These are phyloP conservation scores for Pseudobourletiella spinata DNA, from an alignment of 1,140 invertebrate species.

Conservation along the genomic window DNA sequence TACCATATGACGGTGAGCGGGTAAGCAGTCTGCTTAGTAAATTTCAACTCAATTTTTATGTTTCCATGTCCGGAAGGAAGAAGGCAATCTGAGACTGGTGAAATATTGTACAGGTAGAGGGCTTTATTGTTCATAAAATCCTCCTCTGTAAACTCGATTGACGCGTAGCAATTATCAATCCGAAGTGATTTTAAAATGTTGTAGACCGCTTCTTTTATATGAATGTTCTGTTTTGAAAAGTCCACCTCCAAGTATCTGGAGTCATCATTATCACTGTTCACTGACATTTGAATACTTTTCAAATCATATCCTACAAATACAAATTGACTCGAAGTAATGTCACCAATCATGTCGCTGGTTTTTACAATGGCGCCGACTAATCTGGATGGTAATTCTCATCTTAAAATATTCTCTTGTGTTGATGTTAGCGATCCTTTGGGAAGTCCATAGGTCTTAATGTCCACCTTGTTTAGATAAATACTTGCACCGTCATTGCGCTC, in stretches of 20 bases:
- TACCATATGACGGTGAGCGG: slow-evolving; percentile 14
- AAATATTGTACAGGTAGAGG: slow-evolving; percentile 10
- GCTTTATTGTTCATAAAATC: slow-evolving; percentile 10
- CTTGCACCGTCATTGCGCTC: slow-evolving; percentile 3
- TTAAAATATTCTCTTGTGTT: slow-evolving; percentile 24
- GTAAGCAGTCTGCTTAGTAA: not conserved
- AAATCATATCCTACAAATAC: slow-evolving; percentile 16
- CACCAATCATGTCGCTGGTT: slow-evolving; percentile 16
- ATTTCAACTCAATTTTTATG: slow-evolving; percentile 17
- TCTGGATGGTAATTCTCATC: slow-evolving; percentile 21
- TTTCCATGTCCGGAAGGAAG: slow-evolving; percentile 7
- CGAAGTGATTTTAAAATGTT: slow-evolving; percentile 9
- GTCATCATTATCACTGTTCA: slow-evolving; percentile 14
- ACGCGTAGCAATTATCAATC: not conserved
- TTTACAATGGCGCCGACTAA: slow-evolving; percentile 22
- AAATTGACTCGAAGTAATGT: slow-evolving; percentile 13
- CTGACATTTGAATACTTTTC: slow-evolving; percentile 10
- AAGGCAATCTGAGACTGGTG: slow-evolving; percentile 1
- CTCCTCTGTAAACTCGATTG: not conserved
- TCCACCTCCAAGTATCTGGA: slow-evolving; percentile 13
- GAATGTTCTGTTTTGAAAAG: not conserved
- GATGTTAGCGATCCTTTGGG: slow-evolving; percentile 3
- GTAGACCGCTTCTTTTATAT: slow-evolving; percentile 5
- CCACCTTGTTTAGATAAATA: slow-evolving; percentile 23
- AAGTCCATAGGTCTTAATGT: slow-evolving; percentile 26